A percentile compares a stretch with the other conserved stretches of the same genome.
phyloP scores from a whole-genome alignment of 2,888 invertebrate species.

The Pteria penguin region DNA sequence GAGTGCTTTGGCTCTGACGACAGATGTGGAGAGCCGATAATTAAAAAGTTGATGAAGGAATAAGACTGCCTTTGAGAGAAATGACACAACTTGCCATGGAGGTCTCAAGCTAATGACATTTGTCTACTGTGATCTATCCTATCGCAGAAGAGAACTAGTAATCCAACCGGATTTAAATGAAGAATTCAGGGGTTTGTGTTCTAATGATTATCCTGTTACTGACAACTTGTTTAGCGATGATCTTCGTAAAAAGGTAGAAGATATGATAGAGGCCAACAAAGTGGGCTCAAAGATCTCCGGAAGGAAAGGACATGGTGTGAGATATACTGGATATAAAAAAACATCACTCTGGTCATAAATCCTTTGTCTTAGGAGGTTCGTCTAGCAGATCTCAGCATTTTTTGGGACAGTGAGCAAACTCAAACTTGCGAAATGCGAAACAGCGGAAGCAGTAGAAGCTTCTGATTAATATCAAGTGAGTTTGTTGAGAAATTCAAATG shows the following conservation, averaged over 20 bases:
- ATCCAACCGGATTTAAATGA: conserved; percentile 1
- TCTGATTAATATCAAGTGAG: conserved; percentile 5
- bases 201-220: conserved; percentile 7
- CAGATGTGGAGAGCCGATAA: neutral
- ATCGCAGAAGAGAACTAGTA: neutral
- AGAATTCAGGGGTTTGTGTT: conserved; percentile 11
- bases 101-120: conserved; percentile 1
- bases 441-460: conserved; percentile 5
- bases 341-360: neutral
- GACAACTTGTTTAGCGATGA: conserved; percentile 1
- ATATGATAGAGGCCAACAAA: conserved; percentile 5
- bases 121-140: conserved; percentile 1
- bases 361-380: neutral
- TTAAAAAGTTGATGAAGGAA: conserved; percentile 7
- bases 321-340: neutral
- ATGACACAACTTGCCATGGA: conserved; percentile 6
- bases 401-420: conserved; percentile 10
- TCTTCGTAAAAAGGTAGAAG: neutral
- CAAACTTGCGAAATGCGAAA: neutral
- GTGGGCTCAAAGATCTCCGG: conserved; percentile 7
- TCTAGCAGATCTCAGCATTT: neutral
- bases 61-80: neutral
- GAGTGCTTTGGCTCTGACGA: conserved; percentile 14
- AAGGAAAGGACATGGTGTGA: neutral
- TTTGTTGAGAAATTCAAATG: neutral